These are phyloP conservation scores for Threskiornis aethiopicus DNA, from an alignment of 2,797 vertebrate genomes.

Conservation along the genomic window DNA sequence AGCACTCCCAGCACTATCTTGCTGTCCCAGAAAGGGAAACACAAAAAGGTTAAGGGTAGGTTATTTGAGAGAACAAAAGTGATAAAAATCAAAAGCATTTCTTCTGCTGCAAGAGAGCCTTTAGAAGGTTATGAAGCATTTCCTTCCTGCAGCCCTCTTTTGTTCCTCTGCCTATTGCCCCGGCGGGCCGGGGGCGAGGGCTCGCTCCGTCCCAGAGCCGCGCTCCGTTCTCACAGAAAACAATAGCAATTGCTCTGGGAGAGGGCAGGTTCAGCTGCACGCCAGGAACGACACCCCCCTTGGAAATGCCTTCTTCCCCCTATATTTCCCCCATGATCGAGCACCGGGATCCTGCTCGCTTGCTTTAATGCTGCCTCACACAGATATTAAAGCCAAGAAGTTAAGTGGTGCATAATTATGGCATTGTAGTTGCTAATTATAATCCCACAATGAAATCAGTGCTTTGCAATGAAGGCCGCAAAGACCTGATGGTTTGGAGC, in stretches of 20 bases:
- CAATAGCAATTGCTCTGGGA: neutral
- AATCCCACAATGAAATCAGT: constrained; percentile 68
- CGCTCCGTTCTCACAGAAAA: neutral
- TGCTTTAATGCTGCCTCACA: constrained; percentile 6
- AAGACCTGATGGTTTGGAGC: constrained; percentile 24
- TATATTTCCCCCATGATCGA: neutral
- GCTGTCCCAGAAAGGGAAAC: neutral
- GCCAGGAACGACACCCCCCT: neutral
- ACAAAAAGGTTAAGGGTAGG: neutral
- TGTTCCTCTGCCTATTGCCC: neutral
- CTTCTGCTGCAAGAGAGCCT: neutral
- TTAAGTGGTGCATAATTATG: constrained; percentile 71
- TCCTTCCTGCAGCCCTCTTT: constrained; percentile 31
- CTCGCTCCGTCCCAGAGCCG: neutral
- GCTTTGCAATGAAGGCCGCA: constrained; percentile 37
- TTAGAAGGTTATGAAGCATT: constrained; percentile 10
- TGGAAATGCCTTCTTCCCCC: neutral
- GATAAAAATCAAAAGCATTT: constrained; percentile 1
- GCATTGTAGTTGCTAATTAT: constrained; percentile 71
- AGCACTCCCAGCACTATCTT: neutral
- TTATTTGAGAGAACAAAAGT: neutral
- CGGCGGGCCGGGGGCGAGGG: neutral
- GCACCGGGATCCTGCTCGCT: constrained; percentile 10
- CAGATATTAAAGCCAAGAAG: constrained; percentile 64
- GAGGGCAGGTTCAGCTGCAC: neutral